These are phyloP conservation scores for Isurus oxyrinchus DNA, from an alignment of 2,113 vertebrate species.

Conservation along the genomic window DNA sequence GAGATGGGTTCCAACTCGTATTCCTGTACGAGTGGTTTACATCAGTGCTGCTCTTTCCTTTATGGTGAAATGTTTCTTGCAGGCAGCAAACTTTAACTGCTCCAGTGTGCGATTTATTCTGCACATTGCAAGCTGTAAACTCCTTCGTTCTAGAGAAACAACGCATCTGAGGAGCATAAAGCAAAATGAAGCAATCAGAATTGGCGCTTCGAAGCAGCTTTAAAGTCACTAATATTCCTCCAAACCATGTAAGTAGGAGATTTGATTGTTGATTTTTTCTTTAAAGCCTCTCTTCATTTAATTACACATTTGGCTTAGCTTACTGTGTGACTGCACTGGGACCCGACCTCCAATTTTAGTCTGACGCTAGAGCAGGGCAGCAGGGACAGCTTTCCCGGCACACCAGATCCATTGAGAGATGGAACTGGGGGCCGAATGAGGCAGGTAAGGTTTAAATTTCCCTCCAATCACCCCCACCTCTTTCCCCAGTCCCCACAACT, in stretches of 20 bases:
- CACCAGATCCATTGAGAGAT: background rate
- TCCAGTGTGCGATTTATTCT: constrained; percentile 9
- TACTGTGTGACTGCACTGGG: background rate
- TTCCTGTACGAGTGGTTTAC: constrained; percentile 21
- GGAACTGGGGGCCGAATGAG: background rate
- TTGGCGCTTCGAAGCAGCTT: background rate
- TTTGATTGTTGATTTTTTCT: background rate
- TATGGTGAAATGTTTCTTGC: background rate
- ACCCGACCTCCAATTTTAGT: background rate
- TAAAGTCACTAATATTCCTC: background rate
- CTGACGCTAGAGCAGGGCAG: background rate
- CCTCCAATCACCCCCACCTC: background rate
- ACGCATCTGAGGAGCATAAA: background rate
- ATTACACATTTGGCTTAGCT: background rate
- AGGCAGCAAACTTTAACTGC: constrained; percentile 6
- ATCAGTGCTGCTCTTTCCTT: background rate
- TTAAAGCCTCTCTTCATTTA: background rate
- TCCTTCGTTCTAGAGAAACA: background rate
- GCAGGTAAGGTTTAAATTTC: background rate
- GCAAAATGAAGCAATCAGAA: background rate
- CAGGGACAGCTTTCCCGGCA: background rate
- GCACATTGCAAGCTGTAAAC: background rate
- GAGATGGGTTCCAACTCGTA: constrained; percentile 20
- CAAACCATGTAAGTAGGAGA: background rate
- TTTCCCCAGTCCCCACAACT: background rate